Evolutionary conservation across 2,888 invertebrate species (phyloP).

Genomic region (Drosophila basisetae): DNA sequence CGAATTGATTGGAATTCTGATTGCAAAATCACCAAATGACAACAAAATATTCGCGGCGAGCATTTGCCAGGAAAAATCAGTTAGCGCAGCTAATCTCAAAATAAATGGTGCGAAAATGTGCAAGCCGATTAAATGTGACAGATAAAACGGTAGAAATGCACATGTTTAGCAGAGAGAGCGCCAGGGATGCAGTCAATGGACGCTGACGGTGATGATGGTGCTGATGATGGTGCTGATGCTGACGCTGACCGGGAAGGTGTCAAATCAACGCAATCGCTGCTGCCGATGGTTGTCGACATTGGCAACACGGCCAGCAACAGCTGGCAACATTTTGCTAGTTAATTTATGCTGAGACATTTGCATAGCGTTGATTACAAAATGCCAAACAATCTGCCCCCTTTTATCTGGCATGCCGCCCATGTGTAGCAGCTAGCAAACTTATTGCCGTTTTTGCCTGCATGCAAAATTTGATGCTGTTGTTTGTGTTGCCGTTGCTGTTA

Average conservation of each 20-base stretch:
- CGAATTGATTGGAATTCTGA: constrained; percentile 36
- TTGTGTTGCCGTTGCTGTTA: constrained; percentile 5
- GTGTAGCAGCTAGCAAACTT: constrained; percentile 41
- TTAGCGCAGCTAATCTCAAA: constrained; percentile 55
- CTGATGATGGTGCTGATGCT: neutral
- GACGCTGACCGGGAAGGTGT: constrained; percentile 63
- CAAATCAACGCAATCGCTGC: constrained; percentile 67
- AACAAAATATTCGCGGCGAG: constrained; percentile 53
- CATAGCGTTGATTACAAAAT: constrained; percentile 80
- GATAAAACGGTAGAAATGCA: constrained; percentile 62
- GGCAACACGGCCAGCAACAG: constrained; percentile 38
- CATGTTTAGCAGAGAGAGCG: constrained; percentile 38
- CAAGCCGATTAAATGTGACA: constrained; percentile 53
- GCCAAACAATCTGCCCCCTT: constrained; percentile 61
- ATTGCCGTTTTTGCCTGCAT: constrained; percentile 57
- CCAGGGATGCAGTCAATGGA: constrained; percentile 16
- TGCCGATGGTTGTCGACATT: constrained; percentile 59
- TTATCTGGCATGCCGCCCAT: constrained; percentile 43
- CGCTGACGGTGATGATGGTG: neutral
- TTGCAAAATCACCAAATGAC: constrained; percentile 61
- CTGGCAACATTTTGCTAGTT: constrained; percentile 67
- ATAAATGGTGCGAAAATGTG: constrained; percentile 56
- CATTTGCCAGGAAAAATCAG: constrained; percentile 70
- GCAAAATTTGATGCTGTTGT: constrained; percentile 42
- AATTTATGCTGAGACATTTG: constrained; percentile 83